phyloP scores from a whole-genome alignment of 2,113 vertebrate species.

The Chloropsis hardwickii region DNA sequence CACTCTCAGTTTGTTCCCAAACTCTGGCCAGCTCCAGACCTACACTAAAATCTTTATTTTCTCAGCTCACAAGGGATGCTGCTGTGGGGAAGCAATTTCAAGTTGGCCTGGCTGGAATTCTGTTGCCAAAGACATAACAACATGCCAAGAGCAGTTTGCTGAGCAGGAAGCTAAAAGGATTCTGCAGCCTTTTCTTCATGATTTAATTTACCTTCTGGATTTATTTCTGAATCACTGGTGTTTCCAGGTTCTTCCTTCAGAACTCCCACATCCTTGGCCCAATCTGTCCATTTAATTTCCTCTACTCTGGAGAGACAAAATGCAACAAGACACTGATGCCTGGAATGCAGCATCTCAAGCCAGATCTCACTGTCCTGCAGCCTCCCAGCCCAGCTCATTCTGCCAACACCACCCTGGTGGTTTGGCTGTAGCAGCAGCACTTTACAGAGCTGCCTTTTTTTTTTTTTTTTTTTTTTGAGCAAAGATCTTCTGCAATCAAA shows the following conservation, averaged over 20 bases:
- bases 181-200: not conserved
- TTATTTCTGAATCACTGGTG: slow-evolving; percentile 31
- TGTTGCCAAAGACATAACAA: not conserved
- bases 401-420: not conserved
- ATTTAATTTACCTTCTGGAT: slow-evolving; percentile 57
- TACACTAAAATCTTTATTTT: not conserved
- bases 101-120: not conserved
- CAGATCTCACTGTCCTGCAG: not conserved
- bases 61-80: not conserved
- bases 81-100: not conserved
- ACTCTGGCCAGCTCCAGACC: not conserved
- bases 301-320: slow-evolving; percentile 81
- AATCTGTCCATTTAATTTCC: slow-evolving; percentile 90
- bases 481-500: not conserved
- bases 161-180: not conserved
- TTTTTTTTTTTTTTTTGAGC: not conserved
- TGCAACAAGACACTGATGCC: not conserved
- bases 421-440: not conserved
- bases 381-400: not conserved
- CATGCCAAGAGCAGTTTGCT: not conserved
- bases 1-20: not conserved
- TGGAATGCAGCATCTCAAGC: not conserved
- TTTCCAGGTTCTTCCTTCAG: slow-evolving; percentile 88
- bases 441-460: not conserved
- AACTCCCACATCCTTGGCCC: slow-evolving; percentile 83